Conservation (phyloP, 2,797 vertebrate genomes). For the Acanthurus tractus region DNA sequence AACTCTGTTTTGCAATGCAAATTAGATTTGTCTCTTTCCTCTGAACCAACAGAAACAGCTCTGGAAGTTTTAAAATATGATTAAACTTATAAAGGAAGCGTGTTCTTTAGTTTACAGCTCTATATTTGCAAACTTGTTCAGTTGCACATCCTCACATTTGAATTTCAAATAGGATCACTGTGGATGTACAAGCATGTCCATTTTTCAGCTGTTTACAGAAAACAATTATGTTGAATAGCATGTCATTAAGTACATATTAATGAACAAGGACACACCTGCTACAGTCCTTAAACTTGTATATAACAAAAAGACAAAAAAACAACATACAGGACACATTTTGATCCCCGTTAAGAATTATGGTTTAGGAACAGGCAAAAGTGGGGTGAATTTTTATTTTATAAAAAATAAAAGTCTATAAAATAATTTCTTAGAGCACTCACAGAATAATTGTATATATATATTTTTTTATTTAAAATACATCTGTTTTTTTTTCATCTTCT, state of each 20-base stretch:
- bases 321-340: too few relatives aligned
- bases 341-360: neutral
- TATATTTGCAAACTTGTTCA: neutral
- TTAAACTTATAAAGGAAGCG: neutral
- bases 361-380: neutral
- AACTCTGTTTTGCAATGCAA: too few relatives aligned
- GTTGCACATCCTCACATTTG: slow-evolving; percentile 40
- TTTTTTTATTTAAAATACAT: neutral
- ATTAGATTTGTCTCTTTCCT: too few relatives aligned
- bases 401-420: too few relatives aligned
- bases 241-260: neutral
- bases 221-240: neutral
- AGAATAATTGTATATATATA: neutral
- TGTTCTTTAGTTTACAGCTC: neutral
- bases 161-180: slow-evolving; percentile 50
- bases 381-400: too few relatives aligned
- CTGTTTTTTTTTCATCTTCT: neutral
- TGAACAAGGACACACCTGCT: too few relatives aligned
- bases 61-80: neutral
- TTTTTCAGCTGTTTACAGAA: neutral
- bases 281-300: neutral
- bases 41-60: too few relatives aligned
- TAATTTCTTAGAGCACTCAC: too few relatives aligned
- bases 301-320: neutral
- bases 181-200: slow-evolving; percentile 21